phyloP scores from a whole-genome alignment of 2,797 vertebrate species.

The Spizella passerina region DNA sequence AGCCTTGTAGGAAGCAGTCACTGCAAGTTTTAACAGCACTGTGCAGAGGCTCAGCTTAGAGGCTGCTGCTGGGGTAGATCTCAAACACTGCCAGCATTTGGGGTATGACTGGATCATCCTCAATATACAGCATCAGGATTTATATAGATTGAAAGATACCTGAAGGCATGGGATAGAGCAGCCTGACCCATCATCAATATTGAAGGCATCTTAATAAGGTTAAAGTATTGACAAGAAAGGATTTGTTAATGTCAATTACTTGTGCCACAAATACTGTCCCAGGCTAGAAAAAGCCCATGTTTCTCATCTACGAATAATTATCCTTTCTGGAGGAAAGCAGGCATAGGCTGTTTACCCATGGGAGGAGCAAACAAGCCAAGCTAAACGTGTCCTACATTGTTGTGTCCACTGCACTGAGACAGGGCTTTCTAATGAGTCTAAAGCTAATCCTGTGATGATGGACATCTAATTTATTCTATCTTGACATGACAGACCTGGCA shows the following conservation, averaged over 20 bases:
- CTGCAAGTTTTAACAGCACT: neutral
- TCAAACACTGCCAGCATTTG: neutral
- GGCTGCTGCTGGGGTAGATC: neutral
- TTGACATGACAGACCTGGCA: neutral
- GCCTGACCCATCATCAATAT: neutral
- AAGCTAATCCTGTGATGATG: constrained; percentile 10
- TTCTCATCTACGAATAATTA: neutral
- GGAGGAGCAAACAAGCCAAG: neutral
- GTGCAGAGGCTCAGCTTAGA: neutral
- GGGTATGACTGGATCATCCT: neutral
- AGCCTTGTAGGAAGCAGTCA: neutral
- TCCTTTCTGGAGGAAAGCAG: neutral
- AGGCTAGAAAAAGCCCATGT: neutral
- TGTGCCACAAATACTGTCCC: neutral
- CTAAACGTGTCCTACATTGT: neutral
- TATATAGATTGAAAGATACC: neutral
- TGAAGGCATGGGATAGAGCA: neutral
- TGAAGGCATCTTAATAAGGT: neutral
- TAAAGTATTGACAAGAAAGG: neutral
- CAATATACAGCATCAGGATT: neutral
- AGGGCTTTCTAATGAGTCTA: neutral
- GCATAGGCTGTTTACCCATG: neutral
- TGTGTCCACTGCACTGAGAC: neutral
- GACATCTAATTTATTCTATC: constrained; percentile 33
- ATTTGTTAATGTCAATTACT: neutral